A percentile compares a stretch with the other conserved stretches of the same genome.
Evolutionary conservation across 2,888 invertebrate species (phyloP).

Genomic region (Vanessa cardui): DNA sequence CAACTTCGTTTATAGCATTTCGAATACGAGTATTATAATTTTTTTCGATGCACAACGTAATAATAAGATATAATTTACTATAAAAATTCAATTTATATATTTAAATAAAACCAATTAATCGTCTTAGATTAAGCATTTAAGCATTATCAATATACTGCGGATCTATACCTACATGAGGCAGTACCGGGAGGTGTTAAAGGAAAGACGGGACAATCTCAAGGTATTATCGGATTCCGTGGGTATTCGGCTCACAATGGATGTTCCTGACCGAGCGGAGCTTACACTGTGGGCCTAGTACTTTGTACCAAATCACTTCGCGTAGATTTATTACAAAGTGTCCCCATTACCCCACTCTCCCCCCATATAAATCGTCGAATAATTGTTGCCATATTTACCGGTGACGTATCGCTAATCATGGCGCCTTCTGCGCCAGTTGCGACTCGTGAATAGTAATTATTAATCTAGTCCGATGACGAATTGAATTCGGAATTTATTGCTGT

Average conservation of each 20-base stretch:
- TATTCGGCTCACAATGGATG: conserved; percentile 75
- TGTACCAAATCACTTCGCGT: conserved; percentile 79
- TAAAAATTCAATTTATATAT: too few species aligned
- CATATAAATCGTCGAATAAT: conserved; percentile 79
- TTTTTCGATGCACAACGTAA: too few species aligned
- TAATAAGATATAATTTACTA: too few species aligned
- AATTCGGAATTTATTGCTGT: conserved; percentile 69
- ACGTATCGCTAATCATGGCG: conserved; percentile 77
- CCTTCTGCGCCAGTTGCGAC: conserved; percentile 69
- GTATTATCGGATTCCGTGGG: conserved; percentile 81
- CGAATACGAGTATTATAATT: too few species aligned
- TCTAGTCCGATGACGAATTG: conserved; percentile 75
- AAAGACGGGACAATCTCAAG: conserved; percentile 79
- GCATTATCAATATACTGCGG: conserved; percentile 50
- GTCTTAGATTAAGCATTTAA: conserved; percentile 41
- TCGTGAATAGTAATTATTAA: conserved; percentile 77
- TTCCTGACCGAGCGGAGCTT: conserved; percentile 74
- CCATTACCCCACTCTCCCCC: conserved; percentile 73
- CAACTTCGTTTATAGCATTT: too few species aligned
- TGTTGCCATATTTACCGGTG: conserved; percentile 82
- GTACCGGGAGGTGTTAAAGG: conserved; percentile 74
- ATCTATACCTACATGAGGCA: conserved; percentile 53
- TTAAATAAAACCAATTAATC: conserved; percentile 35
- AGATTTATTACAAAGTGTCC: conserved; percentile 77
- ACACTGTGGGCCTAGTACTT: conserved; percentile 76